Evolutionary conservation across 2,113 vertebrate genomes (phyloP).

Genomic region (Chinchilla lanigera): DNA sequence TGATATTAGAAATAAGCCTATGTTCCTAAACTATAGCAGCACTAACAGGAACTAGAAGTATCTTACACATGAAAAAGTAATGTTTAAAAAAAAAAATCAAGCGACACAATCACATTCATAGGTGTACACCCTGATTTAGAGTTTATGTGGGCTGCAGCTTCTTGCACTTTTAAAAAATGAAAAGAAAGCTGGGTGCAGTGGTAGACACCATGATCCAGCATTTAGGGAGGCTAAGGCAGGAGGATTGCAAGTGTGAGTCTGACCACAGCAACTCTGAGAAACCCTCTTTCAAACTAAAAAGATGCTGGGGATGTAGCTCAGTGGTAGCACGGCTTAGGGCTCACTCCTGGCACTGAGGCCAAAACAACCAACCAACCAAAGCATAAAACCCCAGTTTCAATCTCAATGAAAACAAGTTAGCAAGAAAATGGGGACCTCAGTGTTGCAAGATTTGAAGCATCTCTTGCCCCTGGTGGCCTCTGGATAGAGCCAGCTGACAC

Average conservation of each 20-base stretch:
- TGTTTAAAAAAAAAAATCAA: constrained; percentile 29
- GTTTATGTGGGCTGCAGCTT: neutral
- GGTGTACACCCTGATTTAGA: neutral
- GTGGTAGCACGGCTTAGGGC: neutral
- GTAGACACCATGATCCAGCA: neutral
- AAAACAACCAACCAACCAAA: neutral
- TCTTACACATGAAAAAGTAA: neutral
- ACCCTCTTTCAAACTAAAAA: neutral
- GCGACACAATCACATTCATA: neutral
- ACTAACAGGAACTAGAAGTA: neutral
- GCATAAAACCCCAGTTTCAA: neutral
- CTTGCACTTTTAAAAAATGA: neutral
- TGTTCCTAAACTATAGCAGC: neutral
- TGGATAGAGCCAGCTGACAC: neutral
- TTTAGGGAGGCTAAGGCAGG: neutral
- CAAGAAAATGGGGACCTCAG: neutral
- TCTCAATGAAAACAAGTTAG: neutral
- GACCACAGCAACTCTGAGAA: neutral
- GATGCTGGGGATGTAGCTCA: neutral
- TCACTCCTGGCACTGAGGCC: neutral
- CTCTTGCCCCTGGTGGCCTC: neutral
- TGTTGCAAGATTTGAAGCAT: neutral
- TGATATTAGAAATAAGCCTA: neutral
- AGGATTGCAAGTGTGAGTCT: neutral
- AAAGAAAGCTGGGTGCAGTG: neutral